Evolutionary conservation across 2,113 vertebrate species (phyloP), one percentile per base, ranked within the genome.

Genomic region (Dendrocopos noguchii): DNA sequence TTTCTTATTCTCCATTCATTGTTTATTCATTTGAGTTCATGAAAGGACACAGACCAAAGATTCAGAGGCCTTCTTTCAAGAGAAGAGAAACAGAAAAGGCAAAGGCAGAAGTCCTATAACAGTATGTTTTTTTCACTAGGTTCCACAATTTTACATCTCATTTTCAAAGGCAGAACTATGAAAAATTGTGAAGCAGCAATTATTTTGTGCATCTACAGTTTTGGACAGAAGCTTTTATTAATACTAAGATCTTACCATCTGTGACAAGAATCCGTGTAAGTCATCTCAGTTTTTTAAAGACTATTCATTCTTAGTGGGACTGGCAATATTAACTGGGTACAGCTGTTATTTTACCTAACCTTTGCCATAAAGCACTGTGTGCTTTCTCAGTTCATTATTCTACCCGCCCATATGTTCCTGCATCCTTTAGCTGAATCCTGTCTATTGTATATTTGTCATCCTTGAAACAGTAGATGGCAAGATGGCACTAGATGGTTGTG

Each of bases 361-460:
- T 97, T 96, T 97, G 36, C 97, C 95, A n/a, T 80, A 83, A 66
- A 97, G 66, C 15, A 75, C 77, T 76, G 82, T 28, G 50, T 79
- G 95, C 31, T 77, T 72, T 65, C 96, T 96, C 27, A 83, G 56
- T 60, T 90, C 63, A 31, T 96, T 97, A 66, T 65, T 6, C 96
- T 92, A 97, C 67, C 28, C 95, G 97, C 31, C 94, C 81, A 5
- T 97, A 97, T 5, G 79, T 77, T 46, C 96, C 97, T 6, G 96
- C 50, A 5, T 97, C 94, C 44, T 93, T 87, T 52, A 97, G 24
- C 74, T 28, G 33, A 73, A 80, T 80, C 42, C 85, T 87, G 18
- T 13, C 70, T 82, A 96, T 84, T 15, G 80, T 94, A 13, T 96
- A 95, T 6, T 87, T 83, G 8, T 92, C 91, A 24, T 65, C 68